Conservation (phyloP, 1,140 invertebrate genomes). For the Drosophila kurseongensis region DNA sequence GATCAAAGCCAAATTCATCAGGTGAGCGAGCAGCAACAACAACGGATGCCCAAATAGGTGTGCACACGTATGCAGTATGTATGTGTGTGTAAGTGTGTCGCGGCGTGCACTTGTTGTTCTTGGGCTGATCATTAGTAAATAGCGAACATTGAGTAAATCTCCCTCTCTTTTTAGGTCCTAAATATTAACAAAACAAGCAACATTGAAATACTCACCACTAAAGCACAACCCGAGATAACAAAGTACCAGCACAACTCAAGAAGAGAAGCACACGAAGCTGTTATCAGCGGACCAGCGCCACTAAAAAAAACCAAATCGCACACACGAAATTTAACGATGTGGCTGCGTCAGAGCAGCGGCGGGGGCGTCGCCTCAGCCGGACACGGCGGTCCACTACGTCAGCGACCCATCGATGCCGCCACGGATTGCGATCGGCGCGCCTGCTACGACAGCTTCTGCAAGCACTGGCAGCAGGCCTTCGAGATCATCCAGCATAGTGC, state of each 20-base stretch:
- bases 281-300: slow-evolving; percentile 30
- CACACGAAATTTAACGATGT: slow-evolving; percentile 85
- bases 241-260: slow-evolving; percentile 33
- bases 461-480: slow-evolving; percentile 96
- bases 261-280: slow-evolving; percentile 23
- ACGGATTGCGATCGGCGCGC: slow-evolving; percentile 90
- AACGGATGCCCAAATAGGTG: slow-evolving; percentile 41
- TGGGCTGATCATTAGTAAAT: slow-evolving; percentile 4
- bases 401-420: slow-evolving; percentile 84
- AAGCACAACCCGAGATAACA: slow-evolving; percentile 63
- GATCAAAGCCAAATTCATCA: slow-evolving; percentile 51
- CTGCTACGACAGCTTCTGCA: slow-evolving; percentile 96
- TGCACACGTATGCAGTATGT: not conserved
- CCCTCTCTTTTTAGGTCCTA: slow-evolving; percentile 55
- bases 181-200: slow-evolving; percentile 36
- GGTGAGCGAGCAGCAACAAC: slow-evolving; percentile 57
- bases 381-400: slow-evolving; percentile 40
- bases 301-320: slow-evolving; percentile 20
- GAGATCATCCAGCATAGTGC: slow-evolving; percentile 91
- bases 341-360: slow-evolving; percentile 87
- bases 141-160: not conserved
- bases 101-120: slow-evolving; percentile 41
- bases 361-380: slow-evolving; percentile 71
- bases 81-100: slow-evolving; percentile 33
- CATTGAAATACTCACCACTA: slow-evolving; percentile 62